Evolutionary conservation across 2,797 vertebrate genomes (phyloP).

Genomic region (Pangasius krempfi): DNA sequence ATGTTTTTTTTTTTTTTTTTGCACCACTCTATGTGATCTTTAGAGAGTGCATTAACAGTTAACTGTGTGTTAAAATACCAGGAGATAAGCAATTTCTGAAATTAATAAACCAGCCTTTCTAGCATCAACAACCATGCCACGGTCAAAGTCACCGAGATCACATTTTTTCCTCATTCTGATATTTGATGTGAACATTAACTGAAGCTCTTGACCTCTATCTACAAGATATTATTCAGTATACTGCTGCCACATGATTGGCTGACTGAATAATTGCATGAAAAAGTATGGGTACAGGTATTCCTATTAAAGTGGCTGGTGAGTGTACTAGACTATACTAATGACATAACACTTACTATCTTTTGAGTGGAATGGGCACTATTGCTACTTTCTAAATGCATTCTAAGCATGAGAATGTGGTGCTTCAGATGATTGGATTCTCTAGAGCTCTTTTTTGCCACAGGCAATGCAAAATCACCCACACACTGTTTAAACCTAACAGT

Average conservation of each 20-base stretch:
- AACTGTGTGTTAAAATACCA: not conserved
- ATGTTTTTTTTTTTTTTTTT: not conserved
- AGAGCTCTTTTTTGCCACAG: conserved; percentile 15
- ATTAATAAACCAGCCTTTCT: not conserved
- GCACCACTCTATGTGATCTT: not conserved
- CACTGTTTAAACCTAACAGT: conserved; percentile 24
- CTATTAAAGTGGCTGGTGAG: not conserved
- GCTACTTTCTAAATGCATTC: conserved; percentile 4
- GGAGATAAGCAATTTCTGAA: not conserved
- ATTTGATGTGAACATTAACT: not conserved
- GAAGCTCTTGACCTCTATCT: not conserved
- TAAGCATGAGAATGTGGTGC: not conserved
- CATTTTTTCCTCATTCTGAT: not conserved
- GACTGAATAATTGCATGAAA: not conserved
- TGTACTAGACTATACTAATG: not conserved
- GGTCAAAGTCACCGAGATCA: not conserved
- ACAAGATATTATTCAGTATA: not conserved
- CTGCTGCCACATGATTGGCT: not conserved
- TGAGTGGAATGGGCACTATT: not conserved
- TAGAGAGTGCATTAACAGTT: not conserved
- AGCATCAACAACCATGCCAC: not conserved
- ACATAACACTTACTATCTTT: not conserved
- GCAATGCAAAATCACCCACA: conserved; percentile 16
- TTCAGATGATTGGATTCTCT: conserved; percentile 14
- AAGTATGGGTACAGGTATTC: not conserved